Evolutionary conservation across 2,797 vertebrate species (phyloP), one percentile per base, ranked within the genome.

Genomic region (Melanotaenia parkinsoni): DNA sequence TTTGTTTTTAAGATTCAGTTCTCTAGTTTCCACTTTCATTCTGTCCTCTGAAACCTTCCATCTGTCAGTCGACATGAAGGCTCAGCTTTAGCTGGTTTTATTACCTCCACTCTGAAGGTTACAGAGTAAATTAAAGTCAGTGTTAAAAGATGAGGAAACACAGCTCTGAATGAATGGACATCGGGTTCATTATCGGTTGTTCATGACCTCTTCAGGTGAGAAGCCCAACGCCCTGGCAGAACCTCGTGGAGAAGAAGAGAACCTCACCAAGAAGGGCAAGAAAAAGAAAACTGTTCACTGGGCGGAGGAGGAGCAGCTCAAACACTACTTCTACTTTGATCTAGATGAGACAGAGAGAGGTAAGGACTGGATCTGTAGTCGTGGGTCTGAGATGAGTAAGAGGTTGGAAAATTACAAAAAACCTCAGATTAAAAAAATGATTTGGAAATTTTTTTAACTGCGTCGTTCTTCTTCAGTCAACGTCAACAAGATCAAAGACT

Each of bases 401-500:
- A 38, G 40, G 3, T 43, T 38, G 37, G 11, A 38, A 38, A 38
- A 38, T 13, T 12, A 38, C 12, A 11, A 28, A 28, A 28, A 28
- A 28, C 26, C 26, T 28, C 26, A 28, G 26, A 28, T 28, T 28
- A 28, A 28, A 28, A 28, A 28, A 28, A 28, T 28, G 26, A 28
- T 28, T 28, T 28, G 12, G 10, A 38, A 38, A 38, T 13, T 16
- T 40, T 12, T 40, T 16, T 16, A 40, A 4, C 37, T 40, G 13
- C 38, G 13, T 40, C 1, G 13, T 45, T 0, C 22, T 63, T 60
- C 43, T 1, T 38, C 69, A 99, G 97, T 99, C 18, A 99, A 99
- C 0, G 97, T 99, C 67, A 99, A 99, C 87, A 99, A 98, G 88
- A 96, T 99, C 67, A 98, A 98, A 74, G 97, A 99, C 88, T 99